phyloP scores from a whole-genome alignment of 1,140 invertebrate genomes.

The Platyscapa corneri region DNA sequence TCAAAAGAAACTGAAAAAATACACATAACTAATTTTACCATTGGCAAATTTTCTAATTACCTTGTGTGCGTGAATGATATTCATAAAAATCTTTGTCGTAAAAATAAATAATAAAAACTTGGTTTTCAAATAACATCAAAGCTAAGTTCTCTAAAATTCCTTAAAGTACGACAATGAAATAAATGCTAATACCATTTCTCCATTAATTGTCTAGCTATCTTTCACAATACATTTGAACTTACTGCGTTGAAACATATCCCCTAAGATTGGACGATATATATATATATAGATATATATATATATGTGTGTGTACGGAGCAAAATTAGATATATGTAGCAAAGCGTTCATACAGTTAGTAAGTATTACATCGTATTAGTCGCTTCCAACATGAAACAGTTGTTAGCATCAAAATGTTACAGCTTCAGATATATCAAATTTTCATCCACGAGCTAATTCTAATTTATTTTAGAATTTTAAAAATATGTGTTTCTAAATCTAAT shows the following conservation, averaged over 20 bases:
- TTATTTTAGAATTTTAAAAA: background rate
- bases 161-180: constrained; percentile 12
- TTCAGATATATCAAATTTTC: background rate
- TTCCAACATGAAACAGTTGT: background rate
- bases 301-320: background rate
- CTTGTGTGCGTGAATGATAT: background rate
- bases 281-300: background rate
- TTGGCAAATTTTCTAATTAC: background rate
- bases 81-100: background rate
- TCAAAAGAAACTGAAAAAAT: background rate
- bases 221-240: background rate
- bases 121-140: constrained; percentile 6
- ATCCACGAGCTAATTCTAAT: background rate
- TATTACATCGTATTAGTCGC: background rate
- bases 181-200: background rate
- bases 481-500: too few species aligned
- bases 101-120: constrained; percentile 10
- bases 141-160: constrained; percentile 1
- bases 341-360: background rate
- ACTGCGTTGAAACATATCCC: background rate
- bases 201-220: constrained; percentile 14
- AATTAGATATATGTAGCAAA: background rate
- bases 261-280: background rate
- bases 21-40: background rate
- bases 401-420: background rate